These are phyloP conservation scores for Drosophila tsacasi DNA, from an alignment of 1,140 invertebrate species.

Conservation along the genomic window DNA sequence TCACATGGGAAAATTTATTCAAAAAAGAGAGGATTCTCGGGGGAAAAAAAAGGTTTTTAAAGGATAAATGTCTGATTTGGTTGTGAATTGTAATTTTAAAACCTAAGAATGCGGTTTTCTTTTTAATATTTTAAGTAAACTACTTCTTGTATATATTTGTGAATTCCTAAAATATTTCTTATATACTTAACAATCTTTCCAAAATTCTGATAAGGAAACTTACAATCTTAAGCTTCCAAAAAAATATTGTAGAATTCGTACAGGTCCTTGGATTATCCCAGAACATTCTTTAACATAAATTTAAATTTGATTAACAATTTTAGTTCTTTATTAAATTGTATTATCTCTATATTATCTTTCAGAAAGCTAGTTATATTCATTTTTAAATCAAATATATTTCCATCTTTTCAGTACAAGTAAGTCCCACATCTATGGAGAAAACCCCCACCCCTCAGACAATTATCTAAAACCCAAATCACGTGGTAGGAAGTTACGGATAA, in stretches of 20 bases:
- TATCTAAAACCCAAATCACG: constrained; percentile 16
- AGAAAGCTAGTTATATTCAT: too few relatives aligned
- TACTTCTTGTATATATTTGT: not conserved
- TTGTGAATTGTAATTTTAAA: not conserved
- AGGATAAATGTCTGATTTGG: not conserved
- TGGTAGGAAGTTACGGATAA: constrained; percentile 10
- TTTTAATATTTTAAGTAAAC: not conserved
- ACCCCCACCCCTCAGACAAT: not conserved
- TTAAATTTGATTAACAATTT: not conserved
- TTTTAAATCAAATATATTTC: not conserved
- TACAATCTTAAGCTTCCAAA: not conserved
- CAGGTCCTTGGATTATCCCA: not conserved
- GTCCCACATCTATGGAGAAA: not conserved
- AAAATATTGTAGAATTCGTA: not conserved
- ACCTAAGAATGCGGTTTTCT: not conserved
- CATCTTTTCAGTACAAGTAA: not conserved
- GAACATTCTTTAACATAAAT: not conserved
- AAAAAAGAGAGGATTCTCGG: not conserved
- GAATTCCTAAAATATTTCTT: too few relatives aligned
- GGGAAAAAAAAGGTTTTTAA: not conserved
- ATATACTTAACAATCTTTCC: not conserved
- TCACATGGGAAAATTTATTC: constrained; percentile 20
- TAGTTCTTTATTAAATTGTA: too few relatives aligned
- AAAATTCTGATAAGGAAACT: not conserved
- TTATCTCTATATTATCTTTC: not conserved